Evolutionary conservation across 1,140 invertebrate species (phyloP).

Genomic region (Bombus consobrinus): DNA sequence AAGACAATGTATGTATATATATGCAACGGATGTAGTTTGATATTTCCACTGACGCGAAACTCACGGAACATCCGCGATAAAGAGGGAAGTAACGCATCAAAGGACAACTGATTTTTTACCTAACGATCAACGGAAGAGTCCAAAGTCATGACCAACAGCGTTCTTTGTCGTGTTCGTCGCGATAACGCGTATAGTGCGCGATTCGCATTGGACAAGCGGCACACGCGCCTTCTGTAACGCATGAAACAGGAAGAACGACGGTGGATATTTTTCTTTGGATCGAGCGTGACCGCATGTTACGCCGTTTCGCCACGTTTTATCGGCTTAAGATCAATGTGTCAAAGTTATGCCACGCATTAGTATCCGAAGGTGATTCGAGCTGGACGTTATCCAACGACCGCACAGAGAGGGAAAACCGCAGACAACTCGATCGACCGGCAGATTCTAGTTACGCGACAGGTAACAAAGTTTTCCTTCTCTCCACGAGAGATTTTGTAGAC

Average conservation of each 20-base stretch:
- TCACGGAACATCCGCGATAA: neutral
- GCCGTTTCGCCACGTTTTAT: constrained; percentile 46
- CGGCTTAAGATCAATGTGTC: constrained; percentile 66
- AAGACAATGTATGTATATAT: too few relatives aligned
- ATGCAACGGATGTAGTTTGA: neutral
- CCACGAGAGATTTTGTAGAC: neutral
- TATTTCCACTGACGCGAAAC: neutral
- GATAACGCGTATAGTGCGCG: neutral
- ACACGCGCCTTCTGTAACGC: neutral
- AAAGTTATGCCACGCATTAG: constrained; percentile 60
- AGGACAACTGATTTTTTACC: constrained; percentile 3
- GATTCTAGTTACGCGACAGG: constrained; percentile 59
- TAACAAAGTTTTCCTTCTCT: constrained; percentile 51
- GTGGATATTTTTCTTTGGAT: neutral
- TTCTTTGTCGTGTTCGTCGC: neutral
- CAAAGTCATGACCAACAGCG: constrained; percentile 40
- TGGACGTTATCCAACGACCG: constrained; percentile 52
- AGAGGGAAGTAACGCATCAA: neutral
- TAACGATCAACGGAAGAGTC: constrained; percentile 32
- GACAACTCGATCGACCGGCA: constrained; percentile 56
- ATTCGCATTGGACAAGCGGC: neutral
- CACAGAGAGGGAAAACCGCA: constrained; percentile 59
- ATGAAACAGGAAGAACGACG: constrained; percentile 46
- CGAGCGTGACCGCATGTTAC: constrained; percentile 49
- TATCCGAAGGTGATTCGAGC: constrained; percentile 42